These are phyloP conservation scores for Leistus spinibarbis DNA, from an alignment of 2,888 invertebrate species.

Conservation along the genomic window DNA sequence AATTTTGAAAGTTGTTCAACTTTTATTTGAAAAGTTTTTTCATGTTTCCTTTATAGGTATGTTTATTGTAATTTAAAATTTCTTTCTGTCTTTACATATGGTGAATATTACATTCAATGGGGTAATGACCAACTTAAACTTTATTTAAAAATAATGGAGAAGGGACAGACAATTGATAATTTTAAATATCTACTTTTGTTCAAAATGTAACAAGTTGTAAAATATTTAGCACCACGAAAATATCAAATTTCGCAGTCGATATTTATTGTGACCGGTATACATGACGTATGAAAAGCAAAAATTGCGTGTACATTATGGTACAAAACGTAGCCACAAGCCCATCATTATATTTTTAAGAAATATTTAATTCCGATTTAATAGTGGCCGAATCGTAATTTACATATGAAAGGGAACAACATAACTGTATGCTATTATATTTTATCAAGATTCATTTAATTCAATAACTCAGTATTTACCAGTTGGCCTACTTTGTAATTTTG, in stretches of 20 bases:
- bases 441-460: background rate
- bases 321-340: background rate
- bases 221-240: too few species aligned
- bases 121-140: too few species aligned
- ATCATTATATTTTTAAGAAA: background rate
- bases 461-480: background rate
- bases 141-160: too few species aligned
- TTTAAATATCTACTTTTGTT: too few species aligned
- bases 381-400: background rate
- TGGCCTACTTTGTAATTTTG: background rate
- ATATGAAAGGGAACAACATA: background rate
- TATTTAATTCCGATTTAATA: background rate
- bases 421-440: background rate
- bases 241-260: too few species aligned
- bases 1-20: background rate
- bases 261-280: too few species aligned
- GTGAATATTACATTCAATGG: too few species aligned
- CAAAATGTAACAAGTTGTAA: too few species aligned
- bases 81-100: background rate
- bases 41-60: background rate
- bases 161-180: too few species aligned
- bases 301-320: background rate
- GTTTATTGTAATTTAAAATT: background rate
- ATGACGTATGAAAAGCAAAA: too few species aligned
- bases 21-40: background rate